These are phyloP conservation scores for Sitta carolinensis DNA, from an alignment of 2,797 vertebrate species.

Conservation along the genomic window DNA sequence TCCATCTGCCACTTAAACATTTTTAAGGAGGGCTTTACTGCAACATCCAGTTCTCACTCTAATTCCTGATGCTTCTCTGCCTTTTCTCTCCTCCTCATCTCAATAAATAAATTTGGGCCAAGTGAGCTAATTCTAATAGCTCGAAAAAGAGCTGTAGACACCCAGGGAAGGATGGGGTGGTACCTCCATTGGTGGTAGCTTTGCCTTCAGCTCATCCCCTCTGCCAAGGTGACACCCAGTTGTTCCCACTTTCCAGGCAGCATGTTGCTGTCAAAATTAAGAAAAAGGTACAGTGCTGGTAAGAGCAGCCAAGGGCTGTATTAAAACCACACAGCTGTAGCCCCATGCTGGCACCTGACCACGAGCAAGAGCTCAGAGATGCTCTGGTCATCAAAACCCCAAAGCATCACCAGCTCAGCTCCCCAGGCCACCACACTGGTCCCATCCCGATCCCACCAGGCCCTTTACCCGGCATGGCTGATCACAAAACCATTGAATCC, in stretches of 20 bases:
- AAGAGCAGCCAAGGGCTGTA: not conserved
- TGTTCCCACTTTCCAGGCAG: not conserved
- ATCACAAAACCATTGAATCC: not conserved
- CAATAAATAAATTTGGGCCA: not conserved
- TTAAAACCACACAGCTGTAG: not conserved
- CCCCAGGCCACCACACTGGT: not conserved
- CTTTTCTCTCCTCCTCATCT: not conserved
- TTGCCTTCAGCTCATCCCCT: not conserved
- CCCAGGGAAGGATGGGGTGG: not conserved
- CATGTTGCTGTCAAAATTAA: not conserved
- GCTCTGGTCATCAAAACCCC: not conserved
- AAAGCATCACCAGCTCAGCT: not conserved
- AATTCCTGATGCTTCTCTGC: not conserved
- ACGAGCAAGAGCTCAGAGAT: not conserved
- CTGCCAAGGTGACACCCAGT: not conserved
- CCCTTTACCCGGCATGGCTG: not conserved
- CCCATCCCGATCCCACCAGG: fast-evolving
- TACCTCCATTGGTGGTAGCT: not conserved
- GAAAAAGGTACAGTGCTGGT: not conserved
- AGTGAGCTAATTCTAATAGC: not conserved
- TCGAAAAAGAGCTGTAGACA: not conserved
- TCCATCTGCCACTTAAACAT: not conserved
- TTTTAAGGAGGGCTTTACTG: not conserved
- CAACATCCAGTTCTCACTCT: not conserved
- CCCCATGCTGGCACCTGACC: not conserved